These are phyloP conservation scores for Cariama cristata DNA, from an alignment of 2,113 vertebrate genomes.

Conservation along the genomic window DNA sequence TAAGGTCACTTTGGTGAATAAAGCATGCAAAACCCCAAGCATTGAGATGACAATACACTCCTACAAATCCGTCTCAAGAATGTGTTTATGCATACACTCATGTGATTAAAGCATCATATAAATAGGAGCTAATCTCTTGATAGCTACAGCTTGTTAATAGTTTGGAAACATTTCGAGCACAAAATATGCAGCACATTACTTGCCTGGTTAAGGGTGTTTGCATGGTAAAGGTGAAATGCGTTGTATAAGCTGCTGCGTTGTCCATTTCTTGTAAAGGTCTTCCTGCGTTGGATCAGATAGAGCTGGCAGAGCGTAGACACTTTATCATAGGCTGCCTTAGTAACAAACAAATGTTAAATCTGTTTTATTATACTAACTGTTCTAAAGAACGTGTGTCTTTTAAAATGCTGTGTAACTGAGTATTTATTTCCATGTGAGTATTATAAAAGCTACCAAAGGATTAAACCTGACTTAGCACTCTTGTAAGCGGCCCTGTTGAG, in stretches of 20 bases:
- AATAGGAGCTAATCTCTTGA: slow-evolving; percentile 67
- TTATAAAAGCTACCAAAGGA: slow-evolving; percentile 90
- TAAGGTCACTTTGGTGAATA: neutral
- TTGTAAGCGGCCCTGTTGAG: slow-evolving; percentile 66
- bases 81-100: slow-evolving; percentile 39
- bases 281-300: slow-evolving; percentile 60
- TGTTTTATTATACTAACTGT: slow-evolving; percentile 75
- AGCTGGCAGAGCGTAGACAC: slow-evolving; percentile 75
- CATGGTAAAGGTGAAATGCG: slow-evolving; percentile 56
- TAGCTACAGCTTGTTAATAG: slow-evolving; percentile 60
- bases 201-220: slow-evolving; percentile 66
- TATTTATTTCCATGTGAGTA: slow-evolving; percentile 86
- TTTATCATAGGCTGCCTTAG: slow-evolving; percentile 82
- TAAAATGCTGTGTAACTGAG: slow-evolving; percentile 77
- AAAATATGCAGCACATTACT: slow-evolving; percentile 68
- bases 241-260: slow-evolving; percentile 49
- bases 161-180: slow-evolving; percentile 73
- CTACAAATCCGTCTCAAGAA: slow-evolving; percentile 29
- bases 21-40: neutral
- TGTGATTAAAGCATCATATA: slow-evolving; percentile 58
- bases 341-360: slow-evolving; percentile 73
- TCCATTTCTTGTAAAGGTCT: slow-evolving; percentile 59
- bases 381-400: slow-evolving; percentile 73
- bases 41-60: neutral
- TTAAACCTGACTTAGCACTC: slow-evolving; percentile 71